Evolutionary conservation across 2,797 vertebrate species (phyloP).

Genomic region (Ceyx erithaca): DNA sequence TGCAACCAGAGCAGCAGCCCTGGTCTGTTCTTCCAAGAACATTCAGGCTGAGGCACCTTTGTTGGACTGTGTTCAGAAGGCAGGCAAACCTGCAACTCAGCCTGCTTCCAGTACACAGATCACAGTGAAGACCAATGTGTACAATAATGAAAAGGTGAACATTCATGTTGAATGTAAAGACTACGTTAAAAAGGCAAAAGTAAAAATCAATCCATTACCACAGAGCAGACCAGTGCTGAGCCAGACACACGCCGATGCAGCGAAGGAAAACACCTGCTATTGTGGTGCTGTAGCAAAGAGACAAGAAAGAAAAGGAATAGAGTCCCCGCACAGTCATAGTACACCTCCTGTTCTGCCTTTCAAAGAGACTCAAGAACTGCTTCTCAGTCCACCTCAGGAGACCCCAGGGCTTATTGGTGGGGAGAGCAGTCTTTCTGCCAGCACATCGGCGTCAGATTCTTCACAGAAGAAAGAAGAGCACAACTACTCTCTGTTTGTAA

Average conservation of each 20-base stretch:
- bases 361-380: conserved; percentile 84
- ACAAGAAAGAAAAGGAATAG: conserved; percentile 76
- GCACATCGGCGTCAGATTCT: conserved; percentile 79
- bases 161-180: conserved; percentile 85
- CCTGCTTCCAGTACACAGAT: conserved; percentile 90
- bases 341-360: conserved; percentile 79
- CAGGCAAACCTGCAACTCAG: conserved; percentile 83
- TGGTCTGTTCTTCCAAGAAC: conserved; percentile 81
- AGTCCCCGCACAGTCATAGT: conserved; percentile 64
- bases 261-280: conserved; percentile 82
- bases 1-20: conserved; percentile 77
- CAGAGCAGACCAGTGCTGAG: conserved; percentile 78
- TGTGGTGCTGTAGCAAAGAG: conserved; percentile 79
- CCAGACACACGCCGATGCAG: conserved; percentile 77
- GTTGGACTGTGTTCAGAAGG: conserved; percentile 90
- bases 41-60: conserved; percentile 77
- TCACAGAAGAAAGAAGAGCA: conserved; percentile 96
- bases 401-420: conserved; percentile 61
- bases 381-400: conserved; percentile 77
- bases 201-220: conserved; percentile 86
- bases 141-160: conserved; percentile 82
- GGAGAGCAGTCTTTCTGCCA: conserved; percentile 79
- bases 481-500: conserved; percentile 97
- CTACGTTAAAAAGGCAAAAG: conserved; percentile 96
- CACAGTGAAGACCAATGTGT: conserved; percentile 87